Percentiles rank a stretch among this genome's conserved stretches.
phyloP scores from a whole-genome alignment of 2,888 invertebrate genomes.

The Coelogynopora nodosa region DNA sequence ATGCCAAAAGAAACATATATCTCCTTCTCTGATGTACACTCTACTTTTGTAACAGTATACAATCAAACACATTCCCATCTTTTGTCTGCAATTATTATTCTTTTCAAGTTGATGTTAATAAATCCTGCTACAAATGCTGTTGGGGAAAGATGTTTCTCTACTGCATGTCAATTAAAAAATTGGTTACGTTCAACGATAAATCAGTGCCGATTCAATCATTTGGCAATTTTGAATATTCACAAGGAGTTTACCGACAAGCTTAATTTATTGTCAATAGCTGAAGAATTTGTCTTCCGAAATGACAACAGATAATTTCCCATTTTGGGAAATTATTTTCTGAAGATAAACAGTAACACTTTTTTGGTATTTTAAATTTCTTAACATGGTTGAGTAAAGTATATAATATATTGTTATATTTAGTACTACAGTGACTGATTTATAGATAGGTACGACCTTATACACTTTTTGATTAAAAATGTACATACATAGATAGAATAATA shows the following conservation, averaged over 20 bases:
- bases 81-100: constrained; percentile 13
- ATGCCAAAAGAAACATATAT: constrained; percentile 7
- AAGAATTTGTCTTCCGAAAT: not conserved
- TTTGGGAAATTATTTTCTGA: constrained; percentile 16
- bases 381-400: constrained; percentile 3
- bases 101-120: constrained; percentile 6
- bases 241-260: not conserved
- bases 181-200: constrained; percentile 1
- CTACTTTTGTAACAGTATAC: constrained; percentile 12
- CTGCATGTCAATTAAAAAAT: not conserved
- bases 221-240: constrained; percentile 19
- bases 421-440: not conserved
- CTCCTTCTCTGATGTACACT: constrained; percentile 18
- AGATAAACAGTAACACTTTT: not conserved
- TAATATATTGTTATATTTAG: not conserved
- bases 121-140: constrained; percentile 11
- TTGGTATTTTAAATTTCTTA: not conserved
- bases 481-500: not conserved
- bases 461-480: not conserved
- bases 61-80: not conserved
- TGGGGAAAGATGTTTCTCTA: constrained; percentile 12
- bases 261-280: not conserved
- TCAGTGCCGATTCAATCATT: constrained; percentile 16
- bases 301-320: not conserved
- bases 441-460: not conserved